A percentile compares a stretch with the other conserved stretches of the same genome.
Conservation (phyloP, 2,797 vertebrate genomes). For the Catharus ustulatus region DNA sequence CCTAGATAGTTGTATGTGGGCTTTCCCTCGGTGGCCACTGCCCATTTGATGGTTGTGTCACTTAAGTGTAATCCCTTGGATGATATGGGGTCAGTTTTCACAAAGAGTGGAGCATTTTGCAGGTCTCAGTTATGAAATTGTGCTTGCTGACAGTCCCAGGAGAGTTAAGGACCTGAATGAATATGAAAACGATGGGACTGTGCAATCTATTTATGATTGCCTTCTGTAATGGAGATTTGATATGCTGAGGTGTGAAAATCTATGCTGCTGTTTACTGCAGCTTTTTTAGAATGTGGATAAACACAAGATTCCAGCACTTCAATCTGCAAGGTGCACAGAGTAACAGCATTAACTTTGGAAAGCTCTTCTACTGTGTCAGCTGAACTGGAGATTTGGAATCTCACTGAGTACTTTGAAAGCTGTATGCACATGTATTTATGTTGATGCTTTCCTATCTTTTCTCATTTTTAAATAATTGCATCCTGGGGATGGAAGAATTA, state of each 20-base stretch:
- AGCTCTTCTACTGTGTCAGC: background rate
- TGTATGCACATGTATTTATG: background rate
- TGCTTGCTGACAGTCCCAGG: background rate
- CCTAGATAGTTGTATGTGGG: background rate
- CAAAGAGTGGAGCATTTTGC: background rate
- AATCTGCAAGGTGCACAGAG: background rate
- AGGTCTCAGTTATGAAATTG: background rate
- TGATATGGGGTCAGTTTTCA: background rate
- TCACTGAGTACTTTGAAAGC: background rate
- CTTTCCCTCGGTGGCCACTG: background rate
- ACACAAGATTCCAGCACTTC: background rate
- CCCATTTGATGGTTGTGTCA: background rate
- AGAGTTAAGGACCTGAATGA: background rate
- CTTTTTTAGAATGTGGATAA: background rate
- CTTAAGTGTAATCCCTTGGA: background rate
- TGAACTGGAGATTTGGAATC: background rate
- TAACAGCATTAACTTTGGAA: background rate
- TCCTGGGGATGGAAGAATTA: background rate
- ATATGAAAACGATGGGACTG: background rate
- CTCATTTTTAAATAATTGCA: constrained; percentile 1
- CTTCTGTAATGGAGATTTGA: background rate
- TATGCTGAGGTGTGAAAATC: background rate
- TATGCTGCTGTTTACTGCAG: background rate
- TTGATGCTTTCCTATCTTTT: background rate
- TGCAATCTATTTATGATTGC: background rate